Percentiles rank a stretch among this genome's conserved stretches.
Conservation (phyloP, 2,113 vertebrate genomes). For the Benthochromis sp. region DNA sequence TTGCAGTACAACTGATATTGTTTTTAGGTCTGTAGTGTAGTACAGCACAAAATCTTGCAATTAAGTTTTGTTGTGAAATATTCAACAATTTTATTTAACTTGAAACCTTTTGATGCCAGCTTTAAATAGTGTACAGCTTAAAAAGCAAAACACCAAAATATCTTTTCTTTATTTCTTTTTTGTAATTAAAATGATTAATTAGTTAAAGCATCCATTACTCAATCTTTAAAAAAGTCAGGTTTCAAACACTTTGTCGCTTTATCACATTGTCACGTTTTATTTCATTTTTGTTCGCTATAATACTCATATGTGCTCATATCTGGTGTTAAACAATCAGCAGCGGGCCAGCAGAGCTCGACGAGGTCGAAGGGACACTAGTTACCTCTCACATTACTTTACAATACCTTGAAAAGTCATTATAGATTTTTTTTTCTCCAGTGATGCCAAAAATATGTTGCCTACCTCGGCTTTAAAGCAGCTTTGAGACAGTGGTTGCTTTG, state of each 20-base stretch:
- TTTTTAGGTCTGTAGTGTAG: not conserved
- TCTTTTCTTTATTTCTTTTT: not conserved
- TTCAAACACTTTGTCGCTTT: not conserved
- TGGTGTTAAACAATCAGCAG: not conserved
- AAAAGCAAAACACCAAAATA: not conserved
- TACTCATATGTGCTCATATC: not conserved
- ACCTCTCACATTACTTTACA: not conserved
- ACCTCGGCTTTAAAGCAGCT: not conserved
- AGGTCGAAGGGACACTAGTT: not conserved
- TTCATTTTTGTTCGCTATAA: not conserved
- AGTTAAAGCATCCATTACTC: not conserved
- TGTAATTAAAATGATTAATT: not conserved
- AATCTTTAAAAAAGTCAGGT: not conserved
- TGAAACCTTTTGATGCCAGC: not conserved
- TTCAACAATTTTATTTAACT: not conserved
- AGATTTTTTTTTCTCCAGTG: not conserved
- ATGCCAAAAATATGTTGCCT: not conserved
- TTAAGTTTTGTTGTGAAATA: not conserved
- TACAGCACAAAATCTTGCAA: not conserved
- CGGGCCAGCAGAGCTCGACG: accelerated
- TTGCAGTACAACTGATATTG: not conserved
- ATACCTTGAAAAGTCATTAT: not conserved
- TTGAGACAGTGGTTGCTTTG: not conserved
- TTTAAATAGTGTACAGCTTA: not conserved
- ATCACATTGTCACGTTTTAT: not conserved